phyloP scores from a whole-genome alignment of 2,888 invertebrate genomes.

The Agonopterix heracliana region DNA sequence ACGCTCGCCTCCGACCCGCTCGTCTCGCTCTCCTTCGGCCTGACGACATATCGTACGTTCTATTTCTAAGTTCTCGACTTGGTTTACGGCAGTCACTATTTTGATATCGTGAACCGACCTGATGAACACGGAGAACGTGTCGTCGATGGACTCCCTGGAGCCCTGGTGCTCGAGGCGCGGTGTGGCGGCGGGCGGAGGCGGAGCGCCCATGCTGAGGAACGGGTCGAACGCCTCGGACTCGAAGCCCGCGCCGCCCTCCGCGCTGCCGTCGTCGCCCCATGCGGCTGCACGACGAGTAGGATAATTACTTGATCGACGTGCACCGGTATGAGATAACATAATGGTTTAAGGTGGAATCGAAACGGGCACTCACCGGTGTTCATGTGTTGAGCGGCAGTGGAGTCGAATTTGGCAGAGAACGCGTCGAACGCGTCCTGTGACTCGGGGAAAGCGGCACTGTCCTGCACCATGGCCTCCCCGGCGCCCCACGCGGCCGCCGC shows the following conservation, averaged over 20 bases:
- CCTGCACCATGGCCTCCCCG: slow-evolving; percentile 43
- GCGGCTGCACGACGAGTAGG: slow-evolving; percentile 32
- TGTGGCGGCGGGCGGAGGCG: slow-evolving; percentile 80
- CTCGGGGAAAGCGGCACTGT: slow-evolving; percentile 36
- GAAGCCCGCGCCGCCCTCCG: slow-evolving; percentile 74
- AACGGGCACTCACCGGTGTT: slow-evolving; percentile 39
- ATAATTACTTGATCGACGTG: too few species aligned
- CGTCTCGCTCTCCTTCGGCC: slow-evolving; percentile 74
- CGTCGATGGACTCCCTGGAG: slow-evolving; percentile 87
- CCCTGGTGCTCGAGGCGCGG: slow-evolving; percentile 78
- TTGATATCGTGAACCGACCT: slow-evolving; percentile 60
- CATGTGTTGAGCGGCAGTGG: slow-evolving; percentile 66
- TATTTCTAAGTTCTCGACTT: too few species aligned
- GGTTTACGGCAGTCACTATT: background rate
- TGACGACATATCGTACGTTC: slow-evolving; percentile 20
- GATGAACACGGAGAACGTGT: slow-evolving; percentile 88
- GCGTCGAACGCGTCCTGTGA: slow-evolving; percentile 84
- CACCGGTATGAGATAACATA: too few species aligned
- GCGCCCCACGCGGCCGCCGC: slow-evolving; percentile 14
- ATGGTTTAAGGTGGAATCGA: background rate
- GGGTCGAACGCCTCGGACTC: slow-evolving; percentile 86
- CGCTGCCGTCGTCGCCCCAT: slow-evolving; percentile 42
- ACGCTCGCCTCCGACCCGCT: slow-evolving; percentile 49
- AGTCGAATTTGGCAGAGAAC: slow-evolving; percentile 92
- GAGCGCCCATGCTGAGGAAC: slow-evolving; percentile 87